These are phyloP conservation scores for Lochmaea capreae DNA, from an alignment of 2,888 invertebrate genomes.

Conservation along the genomic window DNA sequence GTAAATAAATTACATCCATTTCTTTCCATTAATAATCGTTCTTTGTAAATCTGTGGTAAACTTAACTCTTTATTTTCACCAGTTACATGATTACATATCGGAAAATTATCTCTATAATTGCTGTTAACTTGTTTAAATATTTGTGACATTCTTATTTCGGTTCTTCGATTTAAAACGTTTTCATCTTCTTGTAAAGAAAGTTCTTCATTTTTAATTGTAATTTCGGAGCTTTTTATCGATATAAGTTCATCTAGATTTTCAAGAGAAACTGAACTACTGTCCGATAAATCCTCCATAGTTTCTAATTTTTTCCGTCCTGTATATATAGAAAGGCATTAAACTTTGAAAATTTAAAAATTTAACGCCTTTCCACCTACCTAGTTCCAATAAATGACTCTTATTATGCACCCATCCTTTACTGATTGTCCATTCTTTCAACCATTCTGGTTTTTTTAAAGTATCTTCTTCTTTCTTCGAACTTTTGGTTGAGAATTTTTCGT, in stretches of 20 bases:
- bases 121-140: constrained; percentile 57
- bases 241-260: constrained; percentile 61
- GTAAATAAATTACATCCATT: constrained; percentile 42
- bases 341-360: constrained; percentile 9
- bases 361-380: constrained; percentile 42
- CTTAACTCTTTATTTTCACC: constrained; percentile 45
- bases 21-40: constrained; percentile 50
- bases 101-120: constrained; percentile 62
- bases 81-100: constrained; percentile 42
- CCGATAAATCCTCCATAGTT: constrained; percentile 43
- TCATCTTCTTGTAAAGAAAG: constrained; percentile 24
- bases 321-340: neutral
- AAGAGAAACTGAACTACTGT: constrained; percentile 57
- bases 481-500: constrained; percentile 43
- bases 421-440: constrained; percentile 66
- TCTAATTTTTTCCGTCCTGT: constrained; percentile 20
- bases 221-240: constrained; percentile 52
- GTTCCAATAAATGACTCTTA: constrained; percentile 59
- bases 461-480: constrained; percentile 38
- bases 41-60: constrained; percentile 58
- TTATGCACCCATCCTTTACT: constrained; percentile 66
- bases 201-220: constrained; percentile 34
- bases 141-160: constrained; percentile 47
- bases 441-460: constrained; percentile 57
- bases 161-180: constrained; percentile 6